A percentile compares a stretch with the other conserved stretches of the same genome.
phyloP scores from a whole-genome alignment of 2,113 vertebrate species.

The Piaya cayana region DNA sequence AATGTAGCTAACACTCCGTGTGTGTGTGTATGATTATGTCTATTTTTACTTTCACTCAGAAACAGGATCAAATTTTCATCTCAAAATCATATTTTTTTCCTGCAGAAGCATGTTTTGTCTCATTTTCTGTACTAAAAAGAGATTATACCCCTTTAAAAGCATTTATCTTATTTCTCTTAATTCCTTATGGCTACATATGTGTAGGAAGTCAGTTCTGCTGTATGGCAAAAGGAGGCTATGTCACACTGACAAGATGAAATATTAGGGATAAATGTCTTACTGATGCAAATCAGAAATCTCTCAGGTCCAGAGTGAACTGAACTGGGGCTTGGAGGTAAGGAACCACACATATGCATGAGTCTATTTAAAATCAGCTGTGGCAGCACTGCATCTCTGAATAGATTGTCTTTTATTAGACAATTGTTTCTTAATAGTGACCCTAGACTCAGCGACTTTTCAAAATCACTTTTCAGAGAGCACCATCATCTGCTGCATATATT shows the following conservation, averaged over 20 bases:
- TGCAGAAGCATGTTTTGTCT: background rate
- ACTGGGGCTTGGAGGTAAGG: background rate
- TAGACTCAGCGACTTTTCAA: background rate
- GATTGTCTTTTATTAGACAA: background rate
- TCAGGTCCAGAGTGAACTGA: background rate
- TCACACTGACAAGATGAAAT: background rate
- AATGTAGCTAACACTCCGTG: conserved; percentile 26
- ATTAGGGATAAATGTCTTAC: background rate
- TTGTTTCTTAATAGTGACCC: conserved; percentile 4
- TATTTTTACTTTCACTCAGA: background rate
- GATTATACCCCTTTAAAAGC: conserved; percentile 39
- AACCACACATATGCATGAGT: background rate
- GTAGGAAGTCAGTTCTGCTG: background rate
- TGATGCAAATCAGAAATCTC: conserved; percentile 17
- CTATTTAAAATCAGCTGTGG: background rate
- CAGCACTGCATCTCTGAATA: background rate
- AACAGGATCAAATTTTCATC: background rate
- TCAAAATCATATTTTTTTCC: conserved; percentile 1
- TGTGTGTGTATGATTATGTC: background rate
- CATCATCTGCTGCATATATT: background rate
- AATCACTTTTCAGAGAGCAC: background rate
- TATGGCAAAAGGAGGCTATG: background rate
- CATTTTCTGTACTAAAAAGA: conserved; percentile 38
- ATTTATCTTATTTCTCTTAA: background rate
- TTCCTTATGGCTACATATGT: background rate